Evolutionary conservation across 2,113 vertebrate genomes (phyloP).

Genomic region (Chamaetylas fuelleborni): DNA sequence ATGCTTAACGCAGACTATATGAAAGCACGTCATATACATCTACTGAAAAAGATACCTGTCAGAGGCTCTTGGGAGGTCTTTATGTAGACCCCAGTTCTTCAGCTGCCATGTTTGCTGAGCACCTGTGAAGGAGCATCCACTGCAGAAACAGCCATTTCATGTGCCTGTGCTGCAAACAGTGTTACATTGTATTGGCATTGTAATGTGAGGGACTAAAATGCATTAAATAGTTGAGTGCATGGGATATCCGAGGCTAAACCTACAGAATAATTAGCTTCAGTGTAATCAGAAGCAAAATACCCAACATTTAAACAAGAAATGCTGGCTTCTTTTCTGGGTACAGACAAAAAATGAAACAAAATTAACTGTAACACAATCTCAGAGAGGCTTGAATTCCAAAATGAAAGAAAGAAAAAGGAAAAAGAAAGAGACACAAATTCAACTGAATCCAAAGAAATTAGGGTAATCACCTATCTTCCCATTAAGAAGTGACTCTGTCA

Average conservation of each 20-base stretch:
- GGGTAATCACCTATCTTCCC: neutral
- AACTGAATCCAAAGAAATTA: neutral
- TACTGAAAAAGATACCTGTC: neutral
- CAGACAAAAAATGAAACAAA: neutral
- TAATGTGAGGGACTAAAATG: neutral
- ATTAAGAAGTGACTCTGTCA: neutral
- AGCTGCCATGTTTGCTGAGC: neutral
- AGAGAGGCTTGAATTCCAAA: neutral
- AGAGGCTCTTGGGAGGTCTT: neutral
- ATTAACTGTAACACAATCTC: neutral
- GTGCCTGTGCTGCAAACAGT: neutral
- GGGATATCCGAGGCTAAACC: neutral
- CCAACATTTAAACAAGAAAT: neutral
- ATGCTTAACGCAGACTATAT: neutral
- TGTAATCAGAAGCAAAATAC: neutral
- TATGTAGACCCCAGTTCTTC: neutral
- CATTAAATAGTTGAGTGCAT: neutral
- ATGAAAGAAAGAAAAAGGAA: neutral
- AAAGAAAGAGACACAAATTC: neutral
- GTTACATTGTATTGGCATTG: neutral
- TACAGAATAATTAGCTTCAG: neutral
- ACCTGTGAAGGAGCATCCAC: accelerated
- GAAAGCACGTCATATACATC: neutral
- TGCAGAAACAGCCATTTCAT: neutral
- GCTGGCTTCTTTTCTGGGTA: neutral